Conservation (phyloP, 1,140 invertebrate species). For the Kradibia gibbosae region DNA sequence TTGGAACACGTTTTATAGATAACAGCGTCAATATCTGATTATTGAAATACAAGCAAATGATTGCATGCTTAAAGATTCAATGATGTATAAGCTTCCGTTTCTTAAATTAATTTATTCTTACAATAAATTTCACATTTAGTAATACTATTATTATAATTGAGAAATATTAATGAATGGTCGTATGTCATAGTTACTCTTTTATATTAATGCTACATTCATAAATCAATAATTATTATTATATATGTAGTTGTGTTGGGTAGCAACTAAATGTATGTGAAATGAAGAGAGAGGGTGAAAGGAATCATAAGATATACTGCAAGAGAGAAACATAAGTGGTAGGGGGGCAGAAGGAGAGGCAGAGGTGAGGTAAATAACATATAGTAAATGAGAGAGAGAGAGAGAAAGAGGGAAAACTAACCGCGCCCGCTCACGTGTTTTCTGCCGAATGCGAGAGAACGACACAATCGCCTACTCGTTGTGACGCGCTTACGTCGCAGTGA, state of each 20-base stretch:
- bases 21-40: too few relatives aligned
- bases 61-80: background rate
- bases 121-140: background rate
- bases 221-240: conserved; percentile 2
- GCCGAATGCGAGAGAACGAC: conserved; percentile 31
- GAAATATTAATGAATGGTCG: background rate
- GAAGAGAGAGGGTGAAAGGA: conserved; percentile 46
- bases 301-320: background rate
- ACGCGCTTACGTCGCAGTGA: conserved; percentile 24
- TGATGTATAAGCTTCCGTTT: background rate
- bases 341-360: background rate
- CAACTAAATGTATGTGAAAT: background rate
- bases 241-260: too few relatives aligned
- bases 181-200: background rate
- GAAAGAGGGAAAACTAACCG: conserved; percentile 28
- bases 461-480: conserved; percentile 10
- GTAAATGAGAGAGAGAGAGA: conserved; percentile 18
- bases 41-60: too few relatives aligned
- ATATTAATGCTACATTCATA: background rate
- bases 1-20: too few relatives aligned
- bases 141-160: background rate
- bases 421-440: conserved; percentile 39
- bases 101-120: background rate
- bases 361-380: conserved; percentile 25
- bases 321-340: background rate